Conservation (phyloP, 2,797 vertebrate species). For the Natrix natrix region DNA sequence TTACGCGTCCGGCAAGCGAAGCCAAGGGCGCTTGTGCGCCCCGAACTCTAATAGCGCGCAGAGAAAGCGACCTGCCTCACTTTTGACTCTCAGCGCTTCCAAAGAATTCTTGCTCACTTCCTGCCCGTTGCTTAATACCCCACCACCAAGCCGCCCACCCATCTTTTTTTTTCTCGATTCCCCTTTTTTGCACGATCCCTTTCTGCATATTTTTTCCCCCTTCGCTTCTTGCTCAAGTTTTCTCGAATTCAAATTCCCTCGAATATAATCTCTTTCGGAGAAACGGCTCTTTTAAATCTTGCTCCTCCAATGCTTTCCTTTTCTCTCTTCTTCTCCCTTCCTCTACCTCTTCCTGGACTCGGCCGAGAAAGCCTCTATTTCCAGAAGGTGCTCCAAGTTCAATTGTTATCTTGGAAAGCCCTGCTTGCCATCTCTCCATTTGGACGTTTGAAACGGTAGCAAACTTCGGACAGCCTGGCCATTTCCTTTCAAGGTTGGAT, state of each 20-base stretch:
- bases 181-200: background rate
- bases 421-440: background rate
- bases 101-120: background rate
- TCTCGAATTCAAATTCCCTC: background rate
- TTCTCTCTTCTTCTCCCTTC: too few relatives aligned
- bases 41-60: too few relatives aligned
- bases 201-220: background rate
- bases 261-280: background rate
- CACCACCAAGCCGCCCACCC: background rate
- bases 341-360: rapidly evolving
- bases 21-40: background rate
- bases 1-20: background rate
- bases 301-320: background rate
- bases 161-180: background rate
- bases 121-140: background rate
- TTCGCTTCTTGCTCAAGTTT: background rate
- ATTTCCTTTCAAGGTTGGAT: background rate
- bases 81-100: background rate
- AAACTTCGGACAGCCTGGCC: background rate
- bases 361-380: background rate
- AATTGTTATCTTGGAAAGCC: too few relatives aligned
- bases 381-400: background rate
- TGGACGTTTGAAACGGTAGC: background rate
- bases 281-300: background rate
- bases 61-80: background rate